Base-by-base conservation (phyloP, 1,140 invertebrate genomes). In the Drosophila tani region DNA sequence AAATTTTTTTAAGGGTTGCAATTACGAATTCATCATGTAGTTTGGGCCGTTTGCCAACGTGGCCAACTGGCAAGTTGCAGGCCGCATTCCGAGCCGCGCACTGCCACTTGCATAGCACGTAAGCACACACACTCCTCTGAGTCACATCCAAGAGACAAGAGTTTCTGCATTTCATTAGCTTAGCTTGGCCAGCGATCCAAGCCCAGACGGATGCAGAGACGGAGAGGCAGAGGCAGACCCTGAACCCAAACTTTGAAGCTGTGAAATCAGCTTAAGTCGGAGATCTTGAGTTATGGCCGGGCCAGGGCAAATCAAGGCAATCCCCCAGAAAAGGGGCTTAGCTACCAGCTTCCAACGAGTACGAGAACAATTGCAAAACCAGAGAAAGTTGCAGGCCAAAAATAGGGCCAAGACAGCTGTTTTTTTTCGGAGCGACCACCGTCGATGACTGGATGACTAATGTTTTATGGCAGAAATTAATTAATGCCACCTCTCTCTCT, bases 121-220 rank as follows among this genome's bases (percentile, higher is more conserved):
- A 71, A 71, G 46, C 68, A 14, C 63, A 66, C 40, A 60, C 41
- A 69, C 70, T 74, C 53, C 70, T 60, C 70, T 74, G 70, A 74
- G 46, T 74, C 70, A 74, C 56, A 73, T 35, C 29, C 15, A 35
- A 56, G 53, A 56, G 53, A 47, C 46, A 51, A 73, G 67, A 73
- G 19, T 59, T 56, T 73, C 68, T 73, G 70, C 70, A 75, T 75
- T 75, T 75, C 41, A 75, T 75, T 75, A 55, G 70, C 70, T 56
- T n/a, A n/a, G n/a, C n/a, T n/a, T n/a, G n/a, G n/a, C n/a, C n/a
- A n/a, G n/a, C n/a, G n/a, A n/a, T n/a, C 41, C 68, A 53, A 29
- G 66, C 67, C 38, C 35, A 32, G 29, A 14, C 21, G 14, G 38
- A 56, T 19, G 35, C n/a, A 35, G 51, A 55, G 51, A 55, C 12